Evolutionary conservation across 1,140 invertebrate genomes (phyloP).

Genomic region (Zaprionus capensis): DNA sequence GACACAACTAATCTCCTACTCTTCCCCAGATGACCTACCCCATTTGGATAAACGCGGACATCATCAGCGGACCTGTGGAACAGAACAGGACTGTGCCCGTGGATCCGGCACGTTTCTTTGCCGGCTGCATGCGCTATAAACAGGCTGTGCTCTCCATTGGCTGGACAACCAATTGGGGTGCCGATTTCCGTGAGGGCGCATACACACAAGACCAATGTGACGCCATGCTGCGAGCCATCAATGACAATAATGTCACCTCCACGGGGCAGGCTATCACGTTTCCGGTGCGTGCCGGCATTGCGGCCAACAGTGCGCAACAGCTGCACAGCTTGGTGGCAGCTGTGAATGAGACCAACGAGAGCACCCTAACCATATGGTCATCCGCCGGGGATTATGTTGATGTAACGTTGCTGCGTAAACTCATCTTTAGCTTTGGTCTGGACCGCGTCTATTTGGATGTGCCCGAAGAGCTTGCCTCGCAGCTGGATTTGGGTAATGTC

Average conservation of each 20-base stretch:
- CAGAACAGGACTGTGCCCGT: slow-evolving; percentile 86
- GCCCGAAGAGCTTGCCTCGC: slow-evolving; percentile 85
- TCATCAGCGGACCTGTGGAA: slow-evolving; percentile 91
- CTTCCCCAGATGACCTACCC: slow-evolving; percentile 88
- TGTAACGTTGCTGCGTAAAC: slow-evolving; percentile 85
- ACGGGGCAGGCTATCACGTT: slow-evolving; percentile 91
- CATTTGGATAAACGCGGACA: slow-evolving; percentile 96
- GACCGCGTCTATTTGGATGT: slow-evolving; percentile 89
- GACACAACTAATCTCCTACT: neutral
- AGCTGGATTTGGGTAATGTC: slow-evolving; percentile 85
- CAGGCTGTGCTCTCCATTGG: slow-evolving; percentile 91
- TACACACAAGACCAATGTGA: slow-evolving; percentile 90
- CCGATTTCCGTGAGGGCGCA: slow-evolving; percentile 84
- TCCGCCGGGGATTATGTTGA: slow-evolving; percentile 87
- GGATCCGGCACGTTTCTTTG: slow-evolving; percentile 88
- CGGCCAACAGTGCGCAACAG: slow-evolving; percentile 87
- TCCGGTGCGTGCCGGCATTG: slow-evolving; percentile 90
- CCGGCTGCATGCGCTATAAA: slow-evolving; percentile 86
- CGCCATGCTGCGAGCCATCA: slow-evolving; percentile 88
- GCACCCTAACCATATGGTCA: slow-evolving; percentile 91
- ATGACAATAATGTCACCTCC: slow-evolving; percentile 69
- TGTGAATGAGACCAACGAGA: slow-evolving; percentile 67
- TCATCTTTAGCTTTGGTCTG: slow-evolving; percentile 88
- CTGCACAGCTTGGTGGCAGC: slow-evolving; percentile 85
- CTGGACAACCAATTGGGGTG: slow-evolving; percentile 91